These are phyloP conservation scores for Melitaea cinxia DNA, from an alignment of 1,140 invertebrate species.

Conservation along the genomic window DNA sequence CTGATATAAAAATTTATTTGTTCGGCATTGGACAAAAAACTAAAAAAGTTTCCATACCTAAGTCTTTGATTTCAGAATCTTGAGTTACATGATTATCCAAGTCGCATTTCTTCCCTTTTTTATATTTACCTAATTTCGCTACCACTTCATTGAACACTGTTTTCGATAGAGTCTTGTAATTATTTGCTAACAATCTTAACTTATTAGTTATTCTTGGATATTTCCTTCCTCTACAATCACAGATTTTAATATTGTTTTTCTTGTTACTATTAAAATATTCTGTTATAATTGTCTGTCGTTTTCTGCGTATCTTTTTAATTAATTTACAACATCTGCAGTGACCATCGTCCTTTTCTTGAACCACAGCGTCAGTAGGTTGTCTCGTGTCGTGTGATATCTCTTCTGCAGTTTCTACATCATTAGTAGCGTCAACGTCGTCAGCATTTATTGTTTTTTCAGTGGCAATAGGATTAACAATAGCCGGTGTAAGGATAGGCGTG, in stretches of 20 bases:
- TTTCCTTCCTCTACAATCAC: slow-evolving; percentile 46
- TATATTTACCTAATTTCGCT: slow-evolving; percentile 11
- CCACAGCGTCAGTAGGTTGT: no score
- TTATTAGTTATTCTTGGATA: slow-evolving; percentile 55
- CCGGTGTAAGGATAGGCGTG: slow-evolving; percentile 36
- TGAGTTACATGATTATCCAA: background rate
- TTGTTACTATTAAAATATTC: slow-evolving; percentile 50
- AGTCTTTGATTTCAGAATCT: slow-evolving; percentile 32
- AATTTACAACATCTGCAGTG: slow-evolving; percentile 62
- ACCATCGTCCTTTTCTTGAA: background rate
- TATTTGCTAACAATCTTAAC: slow-evolving; percentile 51
- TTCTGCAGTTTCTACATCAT: no score
- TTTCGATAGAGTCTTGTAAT: slow-evolving; percentile 43
- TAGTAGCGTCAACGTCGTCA: background rate
- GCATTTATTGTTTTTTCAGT: background rate
- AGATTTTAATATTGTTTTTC: slow-evolving; percentile 32
- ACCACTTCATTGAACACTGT: slow-evolving; percentile 38
- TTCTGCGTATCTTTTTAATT: slow-evolving; percentile 51
- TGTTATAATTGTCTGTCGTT: slow-evolving; percentile 51
- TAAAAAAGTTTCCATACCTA: slow-evolving; percentile 44
- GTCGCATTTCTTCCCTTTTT: background rate
- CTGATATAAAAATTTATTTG: no score
- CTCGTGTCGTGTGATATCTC: no score
- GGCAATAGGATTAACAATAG: slow-evolving; percentile 8
- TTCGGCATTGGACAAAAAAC: background rate